A percentile compares a stretch with the other conserved stretches of the same genome.
These are phyloP conservation scores for Strix uralensis DNA, from an alignment of 2,113 vertebrate genomes.

Conservation along the genomic window DNA sequence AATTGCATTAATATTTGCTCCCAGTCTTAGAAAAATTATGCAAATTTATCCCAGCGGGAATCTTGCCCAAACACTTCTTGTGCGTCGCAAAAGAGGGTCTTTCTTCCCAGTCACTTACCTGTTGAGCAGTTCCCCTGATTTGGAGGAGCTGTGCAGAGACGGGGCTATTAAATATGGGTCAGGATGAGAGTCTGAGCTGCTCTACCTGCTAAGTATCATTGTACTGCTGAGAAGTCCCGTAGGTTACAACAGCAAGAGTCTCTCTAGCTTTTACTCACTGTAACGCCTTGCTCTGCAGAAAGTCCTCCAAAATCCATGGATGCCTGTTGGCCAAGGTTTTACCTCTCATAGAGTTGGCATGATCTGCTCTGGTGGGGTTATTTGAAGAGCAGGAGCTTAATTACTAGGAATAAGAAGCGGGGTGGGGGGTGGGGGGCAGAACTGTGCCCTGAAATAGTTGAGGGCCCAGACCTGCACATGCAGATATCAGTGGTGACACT, in stretches of 20 bases:
- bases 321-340: not conserved
- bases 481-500: not conserved
- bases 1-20: not conserved
- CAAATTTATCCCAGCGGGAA: not conserved
- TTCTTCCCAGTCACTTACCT: not conserved
- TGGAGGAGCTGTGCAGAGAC: not conserved
- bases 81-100: not conserved
- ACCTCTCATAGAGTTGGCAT: not conserved
- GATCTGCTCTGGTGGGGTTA: not conserved
- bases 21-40: not conserved
- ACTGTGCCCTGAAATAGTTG: not conserved
- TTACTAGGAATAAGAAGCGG: not conserved
- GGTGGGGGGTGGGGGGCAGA: not conserved
- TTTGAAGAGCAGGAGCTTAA: not conserved
- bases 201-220: not conserved
- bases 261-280: not conserved
- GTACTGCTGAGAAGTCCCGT: not conserved
- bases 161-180: not conserved
- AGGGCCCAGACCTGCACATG: not conserved
- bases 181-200: not conserved
- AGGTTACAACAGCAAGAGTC: not conserved
- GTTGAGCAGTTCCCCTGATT: rapidly evolving
- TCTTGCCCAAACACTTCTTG: not conserved
- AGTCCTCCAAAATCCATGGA: not conserved
- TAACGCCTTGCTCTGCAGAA: not conserved